phyloP scores from a whole-genome alignment of 2,797 vertebrate species.

The Scyliorhinus canicula region DNA sequence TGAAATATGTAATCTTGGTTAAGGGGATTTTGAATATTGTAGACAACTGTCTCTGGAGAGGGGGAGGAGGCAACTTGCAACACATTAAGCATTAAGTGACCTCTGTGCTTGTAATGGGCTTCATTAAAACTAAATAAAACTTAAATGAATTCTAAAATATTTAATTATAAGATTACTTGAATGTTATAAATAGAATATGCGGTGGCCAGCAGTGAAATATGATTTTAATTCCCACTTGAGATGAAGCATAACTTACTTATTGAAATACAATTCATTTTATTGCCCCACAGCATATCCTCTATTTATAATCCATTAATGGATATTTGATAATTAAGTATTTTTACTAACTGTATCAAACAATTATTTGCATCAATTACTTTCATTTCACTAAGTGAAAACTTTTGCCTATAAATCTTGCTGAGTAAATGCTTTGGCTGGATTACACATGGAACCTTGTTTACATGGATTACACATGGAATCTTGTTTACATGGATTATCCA shows the following conservation, averaged over 20 bases:
- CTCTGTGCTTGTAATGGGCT: not conserved
- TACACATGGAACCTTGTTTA: not conserved
- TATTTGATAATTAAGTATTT: constrained; percentile 29
- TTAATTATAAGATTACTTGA: constrained; percentile 26
- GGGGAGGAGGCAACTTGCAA: not conserved
- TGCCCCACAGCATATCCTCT: not conserved
- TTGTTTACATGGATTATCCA: too few species aligned
- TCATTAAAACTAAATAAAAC: constrained; percentile 13
- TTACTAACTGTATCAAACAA: constrained; percentile 8
- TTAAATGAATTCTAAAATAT: constrained; percentile 25
- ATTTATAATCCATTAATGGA: not conserved
- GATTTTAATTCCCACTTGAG: constrained; percentile 10
- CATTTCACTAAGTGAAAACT: not conserved
- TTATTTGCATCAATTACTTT: constrained; percentile 25
- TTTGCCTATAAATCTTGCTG: not conserved
- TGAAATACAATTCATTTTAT: constrained; percentile 28
- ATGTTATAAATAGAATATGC: constrained; percentile 22
- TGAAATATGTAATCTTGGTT: constrained; percentile 4
- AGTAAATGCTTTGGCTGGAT: constrained; percentile 1
- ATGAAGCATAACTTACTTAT: not conserved
- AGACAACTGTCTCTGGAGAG: not conserved
- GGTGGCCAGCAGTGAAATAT: not conserved
- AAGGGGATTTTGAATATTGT: not conserved
- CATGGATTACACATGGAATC: not conserved
- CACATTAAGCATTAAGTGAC: not conserved